A percentile compares a stretch with the other conserved stretches of the same genome.
Conservation (phyloP, 2,888 invertebrate species). For the Osmoderma eremita region DNA sequence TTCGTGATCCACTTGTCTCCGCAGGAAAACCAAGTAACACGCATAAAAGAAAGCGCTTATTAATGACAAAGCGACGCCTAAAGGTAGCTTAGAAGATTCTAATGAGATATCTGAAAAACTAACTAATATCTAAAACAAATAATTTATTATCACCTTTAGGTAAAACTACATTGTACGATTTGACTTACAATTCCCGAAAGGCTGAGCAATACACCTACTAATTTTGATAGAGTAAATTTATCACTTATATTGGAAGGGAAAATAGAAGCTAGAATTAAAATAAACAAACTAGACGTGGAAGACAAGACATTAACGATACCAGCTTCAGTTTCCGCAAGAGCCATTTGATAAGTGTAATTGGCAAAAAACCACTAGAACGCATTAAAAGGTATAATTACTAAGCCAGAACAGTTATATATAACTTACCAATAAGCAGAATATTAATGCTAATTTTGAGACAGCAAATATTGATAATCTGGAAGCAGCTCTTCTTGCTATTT, state of each 20-base stretch:
- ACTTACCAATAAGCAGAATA: slow-evolving; percentile 86
- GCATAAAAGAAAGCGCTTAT: slow-evolving; percentile 92
- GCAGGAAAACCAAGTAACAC: slow-evolving; percentile 86
- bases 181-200: slow-evolving; percentile 80
- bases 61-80: slow-evolving; percentile 83
- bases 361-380: slow-evolving; percentile 90
- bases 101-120: slow-evolving; percentile 77
- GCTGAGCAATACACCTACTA: slow-evolving; percentile 81
- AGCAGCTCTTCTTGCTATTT: slow-evolving; percentile 78
- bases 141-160: slow-evolving; percentile 32
- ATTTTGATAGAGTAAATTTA: slow-evolving; percentile 86
- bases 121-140: slow-evolving; percentile 73
- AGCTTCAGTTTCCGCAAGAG: slow-evolving; percentile 83
- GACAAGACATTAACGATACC: slow-evolving; percentile 90
- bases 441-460: slow-evolving; percentile 84
- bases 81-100: slow-evolving; percentile 73
- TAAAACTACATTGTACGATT: slow-evolving; percentile 27
- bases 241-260: slow-evolving; percentile 86
- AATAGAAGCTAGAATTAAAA: slow-evolving; percentile 84
- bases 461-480: slow-evolving; percentile 79
- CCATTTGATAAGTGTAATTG: slow-evolving; percentile 92
- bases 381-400: slow-evolving; percentile 1
- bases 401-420: not conserved
- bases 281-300: slow-evolving; percentile 89
- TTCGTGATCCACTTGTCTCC: slow-evolving; percentile 88